Percentiles rank a stretch among this genome's conserved stretches.
Conservation (phyloP, 2,797 vertebrate genomes). For the Neoniphon sammara region DNA sequence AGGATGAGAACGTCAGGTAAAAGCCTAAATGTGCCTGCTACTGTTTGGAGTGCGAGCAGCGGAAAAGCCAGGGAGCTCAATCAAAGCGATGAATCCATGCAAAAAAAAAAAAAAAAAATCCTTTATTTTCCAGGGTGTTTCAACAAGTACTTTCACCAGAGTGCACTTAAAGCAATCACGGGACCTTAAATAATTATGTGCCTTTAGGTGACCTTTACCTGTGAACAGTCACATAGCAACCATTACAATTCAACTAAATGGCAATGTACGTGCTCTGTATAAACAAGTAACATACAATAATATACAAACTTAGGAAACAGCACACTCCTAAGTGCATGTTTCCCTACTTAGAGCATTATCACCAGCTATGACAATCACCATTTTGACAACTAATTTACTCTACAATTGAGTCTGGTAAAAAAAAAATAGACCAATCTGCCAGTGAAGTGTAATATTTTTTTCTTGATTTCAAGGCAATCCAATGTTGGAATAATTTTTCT, state of each 20-base stretch:
- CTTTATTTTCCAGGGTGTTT: not conserved
- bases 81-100: not conserved
- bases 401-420: no score
- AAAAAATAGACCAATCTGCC: no score
- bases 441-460: no score
- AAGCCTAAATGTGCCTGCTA: not conserved
- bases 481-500: no score
- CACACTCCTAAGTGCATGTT: no score
- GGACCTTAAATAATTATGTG: slow-evolving; percentile 28
- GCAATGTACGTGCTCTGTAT: no score
- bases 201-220: slow-evolving; percentile 21
- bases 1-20: slow-evolving; percentile 8
- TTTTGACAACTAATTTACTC: no score
- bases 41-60: not conserved
- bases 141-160: not conserved
- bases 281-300: no score
- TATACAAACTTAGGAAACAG: no score
- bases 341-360: no score
- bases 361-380: no score
- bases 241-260: not conserved
- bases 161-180: not conserved
- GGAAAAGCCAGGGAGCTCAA: not conserved
- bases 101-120: not conserved
- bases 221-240: not conserved
- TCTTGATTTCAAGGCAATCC: no score